Percentiles rank a stretch among this genome's conserved stretches.
phyloP scores from a whole-genome alignment of 2,113 vertebrate genomes.

The Physeter macrocephalus region DNA sequence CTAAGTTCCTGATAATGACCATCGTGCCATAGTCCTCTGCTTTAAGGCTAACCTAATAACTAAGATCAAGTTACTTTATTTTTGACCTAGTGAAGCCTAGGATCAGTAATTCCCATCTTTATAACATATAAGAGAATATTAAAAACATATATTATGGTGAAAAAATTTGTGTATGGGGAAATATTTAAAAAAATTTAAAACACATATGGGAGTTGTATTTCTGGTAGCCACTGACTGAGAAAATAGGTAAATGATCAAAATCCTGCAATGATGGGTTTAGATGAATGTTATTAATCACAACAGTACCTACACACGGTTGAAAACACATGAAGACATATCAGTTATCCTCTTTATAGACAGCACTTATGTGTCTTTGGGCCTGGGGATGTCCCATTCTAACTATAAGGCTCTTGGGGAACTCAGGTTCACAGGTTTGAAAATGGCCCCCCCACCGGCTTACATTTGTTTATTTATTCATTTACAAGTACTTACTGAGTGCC shows the following conservation, averaged over 20 bases:
- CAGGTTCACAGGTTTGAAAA: not conserved
- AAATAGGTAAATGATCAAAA: not conserved
- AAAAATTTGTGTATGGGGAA: not conserved
- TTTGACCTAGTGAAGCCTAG: not conserved
- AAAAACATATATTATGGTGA: not conserved
- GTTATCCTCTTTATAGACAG: not conserved
- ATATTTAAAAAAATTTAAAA: not conserved
- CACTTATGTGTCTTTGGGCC: not conserved
- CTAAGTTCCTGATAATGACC: not conserved
- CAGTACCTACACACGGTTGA: not conserved
- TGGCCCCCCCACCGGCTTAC: not conserved
- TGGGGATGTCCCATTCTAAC: not conserved
- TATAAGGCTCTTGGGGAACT: not conserved
- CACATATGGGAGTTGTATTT: not conserved
- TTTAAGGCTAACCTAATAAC: not conserved
- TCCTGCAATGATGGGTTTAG: not conserved
- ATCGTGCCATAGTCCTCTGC: not conserved
- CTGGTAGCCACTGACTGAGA: not conserved
- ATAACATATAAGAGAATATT: slow-evolving; percentile 1
- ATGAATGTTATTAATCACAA: not conserved
- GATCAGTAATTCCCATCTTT: not conserved
- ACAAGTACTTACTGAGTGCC: not conserved
- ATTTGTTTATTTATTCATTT: not conserved
- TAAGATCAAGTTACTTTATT: slow-evolving; percentile 5
- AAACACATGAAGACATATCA: not conserved